Base-by-base conservation (phyloP, 2,113 vertebrate species). In the Delphinus delphis region DNA sequence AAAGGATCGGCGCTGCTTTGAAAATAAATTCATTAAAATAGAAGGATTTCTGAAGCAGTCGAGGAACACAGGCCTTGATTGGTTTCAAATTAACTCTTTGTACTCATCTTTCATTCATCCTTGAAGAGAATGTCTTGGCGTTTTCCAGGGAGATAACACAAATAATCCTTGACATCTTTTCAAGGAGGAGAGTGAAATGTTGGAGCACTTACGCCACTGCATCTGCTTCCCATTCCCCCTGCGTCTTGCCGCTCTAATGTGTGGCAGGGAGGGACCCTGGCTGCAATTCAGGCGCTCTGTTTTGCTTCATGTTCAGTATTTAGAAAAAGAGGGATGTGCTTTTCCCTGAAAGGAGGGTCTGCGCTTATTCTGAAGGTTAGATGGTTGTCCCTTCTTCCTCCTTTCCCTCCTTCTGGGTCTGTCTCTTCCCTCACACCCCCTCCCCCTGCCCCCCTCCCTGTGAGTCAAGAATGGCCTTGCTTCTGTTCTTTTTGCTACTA, bases 1-100 rank as follows among this genome's bases (percentile, higher is more conserved):
- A 93, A 98, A 98, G 98, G 97, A 98, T 98, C 98, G 98, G 99
- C 99, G 58, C 8, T 76, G 94, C 98, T 98, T 99, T 98, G 98
- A 98, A 99, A 98, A 97, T 44, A 0, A 94, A 96, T 89, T 98
- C 95, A 5, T 70, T 88, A 87, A 98, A 97, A 97, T 71, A 33
- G 98, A 95, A 98, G 93, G 63, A 88, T 91, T 96, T 98, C 97
- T 97, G 97, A 84, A 47, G 89, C 89, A 28, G n/a, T 25, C 36
- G 31, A 70, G 2, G 70, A 98, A 97, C 97, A 47, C 38, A 1
- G 88, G 20, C 11, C 86, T 98, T 97, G 96, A 97, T 92, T 97
- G 84, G 65, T 95, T 98, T 98, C 89, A 93, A 82, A 94, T 98
- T 97, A 98, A 98, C 98, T 88, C 97, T 97, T 97, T 88, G 77